A percentile compares a stretch with the other conserved stretches of the same genome.
Evolutionary conservation across 2,113 vertebrate genomes (phyloP).

Genomic region (Columbina picui): DNA sequence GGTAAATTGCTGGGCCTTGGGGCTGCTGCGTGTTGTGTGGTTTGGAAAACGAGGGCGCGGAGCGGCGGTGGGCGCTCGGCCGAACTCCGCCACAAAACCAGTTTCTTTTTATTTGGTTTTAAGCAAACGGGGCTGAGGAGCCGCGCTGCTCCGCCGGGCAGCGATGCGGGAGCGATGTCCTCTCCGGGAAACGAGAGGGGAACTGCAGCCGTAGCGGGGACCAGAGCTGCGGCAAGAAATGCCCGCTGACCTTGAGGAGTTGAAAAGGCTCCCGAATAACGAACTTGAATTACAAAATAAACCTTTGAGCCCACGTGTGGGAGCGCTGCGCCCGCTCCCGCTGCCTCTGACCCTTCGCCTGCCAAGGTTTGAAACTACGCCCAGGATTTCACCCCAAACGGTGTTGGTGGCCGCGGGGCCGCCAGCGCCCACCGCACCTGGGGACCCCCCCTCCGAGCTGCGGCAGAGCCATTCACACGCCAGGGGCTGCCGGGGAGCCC

Average conservation of each 20-base stretch:
- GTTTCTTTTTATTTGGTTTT: no score
- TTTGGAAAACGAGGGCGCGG: no score
- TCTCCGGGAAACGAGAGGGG: not conserved
- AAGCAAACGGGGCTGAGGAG: not conserved
- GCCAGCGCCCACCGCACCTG: not conserved
- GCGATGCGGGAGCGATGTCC: not conserved
- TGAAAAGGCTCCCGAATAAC: not conserved
- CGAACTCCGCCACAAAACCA: not conserved
- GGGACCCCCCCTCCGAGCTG: not conserved
- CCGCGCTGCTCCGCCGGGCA: not conserved
- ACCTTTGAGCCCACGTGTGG: not conserved
- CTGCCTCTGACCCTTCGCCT: not conserved
- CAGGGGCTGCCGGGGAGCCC: not conserved
- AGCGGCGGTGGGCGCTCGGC: not conserved
- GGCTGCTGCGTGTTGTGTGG: not conserved
- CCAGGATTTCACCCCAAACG: not conserved
- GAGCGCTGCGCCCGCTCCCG: not conserved
- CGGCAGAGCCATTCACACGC: no score
- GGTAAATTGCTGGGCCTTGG: not conserved
- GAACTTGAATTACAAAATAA: not conserved
- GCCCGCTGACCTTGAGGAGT: not conserved
- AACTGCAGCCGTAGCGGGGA: not conserved
- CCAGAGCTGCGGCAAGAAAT: not conserved
- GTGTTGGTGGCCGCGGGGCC: not conserved
- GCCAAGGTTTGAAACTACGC: not conserved